Evolutionary conservation across 2,113 vertebrate species (phyloP).

Genomic region (Laticauda colubrina): DNA sequence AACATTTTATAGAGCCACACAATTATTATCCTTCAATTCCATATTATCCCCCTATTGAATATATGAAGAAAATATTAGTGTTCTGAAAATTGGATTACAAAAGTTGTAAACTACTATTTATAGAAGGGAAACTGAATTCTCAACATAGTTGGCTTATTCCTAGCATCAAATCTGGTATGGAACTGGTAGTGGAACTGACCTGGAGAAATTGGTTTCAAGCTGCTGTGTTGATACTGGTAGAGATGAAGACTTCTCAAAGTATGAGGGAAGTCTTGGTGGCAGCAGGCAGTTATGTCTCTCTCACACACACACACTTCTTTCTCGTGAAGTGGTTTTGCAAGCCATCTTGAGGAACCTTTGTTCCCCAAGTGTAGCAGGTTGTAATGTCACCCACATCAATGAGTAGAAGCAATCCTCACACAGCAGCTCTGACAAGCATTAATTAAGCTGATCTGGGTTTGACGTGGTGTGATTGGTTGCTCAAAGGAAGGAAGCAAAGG

Average conservation of each 20-base stretch:
- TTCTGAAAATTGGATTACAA: neutral
- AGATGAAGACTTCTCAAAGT: neutral
- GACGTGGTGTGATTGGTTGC: constrained; percentile 52
- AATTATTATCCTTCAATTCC: neutral
- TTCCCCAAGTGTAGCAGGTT: constrained; percentile 29
- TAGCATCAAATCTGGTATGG: neutral
- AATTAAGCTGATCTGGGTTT: constrained; percentile 69
- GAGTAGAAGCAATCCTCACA: constrained; percentile 73
- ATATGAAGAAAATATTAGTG: neutral
- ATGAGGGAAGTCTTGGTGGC: neutral
- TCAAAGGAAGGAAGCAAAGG: constrained; percentile 65
- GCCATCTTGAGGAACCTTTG: neutral
- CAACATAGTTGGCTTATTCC: neutral
- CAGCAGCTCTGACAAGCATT: constrained; percentile 71
- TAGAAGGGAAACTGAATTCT: neutral
- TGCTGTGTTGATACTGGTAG: neutral
- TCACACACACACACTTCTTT: neutral
- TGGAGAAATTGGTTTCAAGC: neutral
- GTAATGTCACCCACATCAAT: constrained; percentile 47
- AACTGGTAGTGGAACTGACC: neutral
- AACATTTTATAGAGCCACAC: neutral
- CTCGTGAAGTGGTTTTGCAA: neutral
- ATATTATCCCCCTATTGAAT: neutral
- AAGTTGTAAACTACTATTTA: neutral
- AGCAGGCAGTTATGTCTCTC: neutral